Evolutionary conservation across 2,113 vertebrate genomes (phyloP).

Genomic region (Castor canadensis): DNA sequence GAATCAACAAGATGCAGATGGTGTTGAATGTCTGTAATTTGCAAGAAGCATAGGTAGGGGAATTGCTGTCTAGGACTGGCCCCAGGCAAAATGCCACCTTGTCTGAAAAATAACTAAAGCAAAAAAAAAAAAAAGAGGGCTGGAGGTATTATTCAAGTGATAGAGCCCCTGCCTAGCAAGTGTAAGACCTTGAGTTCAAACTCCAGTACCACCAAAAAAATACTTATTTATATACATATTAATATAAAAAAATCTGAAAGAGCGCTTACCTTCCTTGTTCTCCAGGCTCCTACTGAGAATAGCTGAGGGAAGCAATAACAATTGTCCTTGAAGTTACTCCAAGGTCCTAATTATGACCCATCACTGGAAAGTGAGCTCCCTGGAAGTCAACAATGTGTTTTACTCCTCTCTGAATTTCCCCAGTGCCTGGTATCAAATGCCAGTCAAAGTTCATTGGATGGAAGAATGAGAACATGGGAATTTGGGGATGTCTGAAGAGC

Average conservation of each 20-base stretch:
- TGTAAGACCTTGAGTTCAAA: too few species aligned
- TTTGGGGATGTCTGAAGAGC: not conserved
- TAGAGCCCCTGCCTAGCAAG: too few species aligned
- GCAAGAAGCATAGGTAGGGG: too few species aligned
- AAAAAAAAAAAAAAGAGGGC: not conserved
- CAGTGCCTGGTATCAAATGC: not conserved
- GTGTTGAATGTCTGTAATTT: too few species aligned
- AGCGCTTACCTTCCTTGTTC: not conserved
- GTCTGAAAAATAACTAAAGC: not conserved
- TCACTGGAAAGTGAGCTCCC: not conserved
- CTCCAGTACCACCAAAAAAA: too few species aligned
- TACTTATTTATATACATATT: not conserved
- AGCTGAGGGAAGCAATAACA: not conserved
- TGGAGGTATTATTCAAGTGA: not conserved
- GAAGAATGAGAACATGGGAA: not conserved
- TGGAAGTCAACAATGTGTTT: not conserved
- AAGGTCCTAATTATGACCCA: not conserved
- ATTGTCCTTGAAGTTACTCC: not conserved
- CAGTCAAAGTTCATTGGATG: constrained; percentile 3
- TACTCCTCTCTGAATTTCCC: constrained; percentile 36
- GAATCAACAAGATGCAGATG: too few species aligned
- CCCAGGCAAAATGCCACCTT: not conserved
- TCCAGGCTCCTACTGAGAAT: not conserved
- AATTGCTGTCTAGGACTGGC: too few species aligned
- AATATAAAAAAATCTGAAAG: not conserved